Base-by-base conservation (phyloP, 2,888 invertebrate species). In the Conops quadrifasciatus region DNA sequence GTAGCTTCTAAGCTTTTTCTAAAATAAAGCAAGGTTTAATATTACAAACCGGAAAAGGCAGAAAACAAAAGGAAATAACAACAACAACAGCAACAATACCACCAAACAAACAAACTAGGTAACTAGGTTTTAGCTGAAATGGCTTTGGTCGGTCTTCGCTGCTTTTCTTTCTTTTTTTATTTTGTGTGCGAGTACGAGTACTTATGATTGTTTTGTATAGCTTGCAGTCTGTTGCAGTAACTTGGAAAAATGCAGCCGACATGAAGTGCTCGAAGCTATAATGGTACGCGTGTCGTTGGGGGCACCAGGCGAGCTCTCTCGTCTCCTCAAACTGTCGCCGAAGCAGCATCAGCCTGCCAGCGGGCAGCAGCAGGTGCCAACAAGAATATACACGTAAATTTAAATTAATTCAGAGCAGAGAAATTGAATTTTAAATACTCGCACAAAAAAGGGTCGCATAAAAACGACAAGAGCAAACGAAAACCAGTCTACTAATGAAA, bases 41-140 rank as follows among this genome's bases (percentile, higher is more conserved):
- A 36, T 36, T 36, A 36, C 36, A 36, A 36, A 36, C 36, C 36
- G 36, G 36, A 9, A 36, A 16, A 36, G 24, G 62, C 9, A 43
- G n/a, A 9, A 47, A 58, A 26, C 11, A 43, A 19, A 47, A 19
- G 30, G n/a, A 21, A 19, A 11, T 21, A 36, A 19, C 36, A 43
- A 62, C 30, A 59, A 1, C 4, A 47, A 63, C 21, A 45, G 63
- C 13, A 24, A n/a, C 63, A 47, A 47, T 21, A 43, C 4, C 36
- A 36, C 36, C 21, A 56, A 56, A 24, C 59, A 49, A 62, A 26
- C 49, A 30, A 68, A 68, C 49, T 68, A 60, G 67, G 67, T 68
- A 68, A 62, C 45, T 62, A 49, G 68, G 62, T 68, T 60, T 63
- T 45, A 19, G 53, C 24, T 53, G 36, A 43, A 24, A 36, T 53